These are phyloP conservation scores for Elaphurus davidianus DNA, from an alignment of 2,113 vertebrate species.

Conservation along the genomic window DNA sequence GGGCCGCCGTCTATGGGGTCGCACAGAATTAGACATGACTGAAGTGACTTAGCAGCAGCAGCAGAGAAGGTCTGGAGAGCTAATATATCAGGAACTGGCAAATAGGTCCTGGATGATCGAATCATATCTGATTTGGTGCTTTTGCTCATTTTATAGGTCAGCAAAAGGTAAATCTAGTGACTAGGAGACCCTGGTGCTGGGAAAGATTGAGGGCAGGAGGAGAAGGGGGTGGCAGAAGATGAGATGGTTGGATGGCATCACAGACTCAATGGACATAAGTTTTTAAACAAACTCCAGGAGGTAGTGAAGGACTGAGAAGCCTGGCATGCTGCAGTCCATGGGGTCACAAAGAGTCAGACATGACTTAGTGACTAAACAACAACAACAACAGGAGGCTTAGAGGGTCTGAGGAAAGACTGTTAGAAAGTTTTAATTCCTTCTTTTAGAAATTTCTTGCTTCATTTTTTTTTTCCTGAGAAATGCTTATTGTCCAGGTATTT, in stretches of 20 bases:
- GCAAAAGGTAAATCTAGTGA: background rate
- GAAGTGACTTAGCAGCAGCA: no score
- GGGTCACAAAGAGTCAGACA: background rate
- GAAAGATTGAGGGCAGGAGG: background rate
- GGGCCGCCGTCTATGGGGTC: no score
- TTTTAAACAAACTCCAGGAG: background rate
- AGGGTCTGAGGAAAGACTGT: background rate
- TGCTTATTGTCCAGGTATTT: background rate
- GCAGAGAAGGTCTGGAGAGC: background rate
- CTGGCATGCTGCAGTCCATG: background rate
- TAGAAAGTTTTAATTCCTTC: background rate
- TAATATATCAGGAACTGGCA: background rate
- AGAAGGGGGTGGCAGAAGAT: background rate
- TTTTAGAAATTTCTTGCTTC: background rate
- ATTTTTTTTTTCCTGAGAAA: background rate
- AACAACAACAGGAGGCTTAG: background rate
- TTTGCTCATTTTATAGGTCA: background rate
- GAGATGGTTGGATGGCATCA: background rate
- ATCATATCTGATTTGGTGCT: background rate
- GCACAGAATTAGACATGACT: no score
- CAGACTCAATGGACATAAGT: background rate
- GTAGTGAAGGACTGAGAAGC: background rate
- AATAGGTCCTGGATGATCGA: background rate
- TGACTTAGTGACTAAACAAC: background rate
- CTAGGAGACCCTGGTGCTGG: background rate